Conservation (phyloP, 2,797 vertebrate genomes). For the Champsocephalus esox region DNA sequence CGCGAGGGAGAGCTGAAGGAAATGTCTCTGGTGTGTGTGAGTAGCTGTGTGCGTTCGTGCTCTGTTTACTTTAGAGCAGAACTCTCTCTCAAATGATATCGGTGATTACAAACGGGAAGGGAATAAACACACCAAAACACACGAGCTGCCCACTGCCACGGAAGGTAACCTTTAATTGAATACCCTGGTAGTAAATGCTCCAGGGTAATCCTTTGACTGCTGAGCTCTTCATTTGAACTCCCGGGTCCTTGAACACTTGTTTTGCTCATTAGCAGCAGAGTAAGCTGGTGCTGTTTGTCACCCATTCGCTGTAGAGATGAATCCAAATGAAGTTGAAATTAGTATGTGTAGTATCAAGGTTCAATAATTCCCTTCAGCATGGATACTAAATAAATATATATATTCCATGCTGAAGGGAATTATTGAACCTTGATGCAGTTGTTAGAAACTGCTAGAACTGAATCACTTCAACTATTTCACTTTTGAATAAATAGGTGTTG, state of each 20-base stretch:
- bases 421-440: conserved; percentile 26
- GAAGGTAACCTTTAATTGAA: conserved; percentile 41
- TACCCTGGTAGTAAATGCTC: conserved; percentile 26
- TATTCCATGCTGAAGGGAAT: conserved; percentile 30
- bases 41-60: neutral
- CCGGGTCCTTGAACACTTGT: conserved; percentile 36
- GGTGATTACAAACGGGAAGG: conserved; percentile 40
- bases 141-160: conserved; percentile 10
- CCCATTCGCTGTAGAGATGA: conserved; percentile 24
- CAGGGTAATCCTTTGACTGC: conserved; percentile 26
- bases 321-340: conserved; percentile 41
- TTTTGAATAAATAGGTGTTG: neutral
- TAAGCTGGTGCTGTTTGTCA: conserved; percentile 13
- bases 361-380: no score
- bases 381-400: no score
- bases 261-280: conserved; percentile 39
- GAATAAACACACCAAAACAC: conserved; percentile 42
- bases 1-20: conserved; percentile 22
- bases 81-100: conserved; percentile 14
- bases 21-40: conserved; percentile 10
- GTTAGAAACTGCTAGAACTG: conserved; percentile 33
- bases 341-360: conserved; percentile 26
- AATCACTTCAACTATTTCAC: conserved; percentile 9
- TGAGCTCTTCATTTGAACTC: conserved; percentile 43
- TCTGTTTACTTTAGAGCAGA: conserved; percentile 21